Conservation (phyloP, 2,888 invertebrate genomes). For the Orthonychiurus folsomi region DNA sequence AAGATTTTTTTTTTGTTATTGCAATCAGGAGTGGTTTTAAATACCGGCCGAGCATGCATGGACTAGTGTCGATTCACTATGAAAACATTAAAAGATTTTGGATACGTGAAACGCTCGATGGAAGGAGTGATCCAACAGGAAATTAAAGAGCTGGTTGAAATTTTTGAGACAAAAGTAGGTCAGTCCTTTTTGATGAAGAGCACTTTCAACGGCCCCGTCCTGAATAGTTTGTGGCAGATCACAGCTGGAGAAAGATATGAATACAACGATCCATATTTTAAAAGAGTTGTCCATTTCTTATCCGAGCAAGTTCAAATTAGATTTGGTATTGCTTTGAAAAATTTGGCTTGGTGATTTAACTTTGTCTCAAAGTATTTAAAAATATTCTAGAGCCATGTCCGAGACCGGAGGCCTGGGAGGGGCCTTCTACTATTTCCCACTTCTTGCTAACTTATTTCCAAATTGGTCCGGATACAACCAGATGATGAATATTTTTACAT, state of each 20-base stretch:
- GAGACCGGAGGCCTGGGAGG: too few relatives aligned
- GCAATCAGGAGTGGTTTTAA: constrained; percentile 12
- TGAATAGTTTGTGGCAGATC: constrained; percentile 20
- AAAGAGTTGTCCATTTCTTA: too few relatives aligned
- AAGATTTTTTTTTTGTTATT: neutral
- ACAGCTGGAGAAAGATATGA: constrained; percentile 15
- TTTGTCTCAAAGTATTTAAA: too few relatives aligned
- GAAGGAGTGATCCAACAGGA: constrained; percentile 17
- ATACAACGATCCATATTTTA: too few relatives aligned
- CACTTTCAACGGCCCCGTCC: constrained; percentile 15
- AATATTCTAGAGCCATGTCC: too few relatives aligned
- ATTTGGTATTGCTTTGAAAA: too few relatives aligned
- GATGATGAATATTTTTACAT: too few relatives aligned
- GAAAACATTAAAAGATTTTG: constrained; percentile 18
- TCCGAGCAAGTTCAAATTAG: too few relatives aligned
- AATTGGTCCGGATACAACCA: too few relatives aligned
- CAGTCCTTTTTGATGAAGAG: constrained; percentile 7
- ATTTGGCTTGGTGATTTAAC: too few relatives aligned
- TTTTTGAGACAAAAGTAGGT: neutral
- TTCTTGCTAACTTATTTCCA: too few relatives aligned
- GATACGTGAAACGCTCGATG: constrained; percentile 17
- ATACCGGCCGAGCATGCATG: constrained; percentile 11
- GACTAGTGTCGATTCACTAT: constrained; percentile 15
- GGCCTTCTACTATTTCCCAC: too few relatives aligned
- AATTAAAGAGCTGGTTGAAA: constrained; percentile 12